Evolutionary conservation across 2,113 vertebrate species (phyloP).

Genomic region (Falcunculus frontatus): DNA sequence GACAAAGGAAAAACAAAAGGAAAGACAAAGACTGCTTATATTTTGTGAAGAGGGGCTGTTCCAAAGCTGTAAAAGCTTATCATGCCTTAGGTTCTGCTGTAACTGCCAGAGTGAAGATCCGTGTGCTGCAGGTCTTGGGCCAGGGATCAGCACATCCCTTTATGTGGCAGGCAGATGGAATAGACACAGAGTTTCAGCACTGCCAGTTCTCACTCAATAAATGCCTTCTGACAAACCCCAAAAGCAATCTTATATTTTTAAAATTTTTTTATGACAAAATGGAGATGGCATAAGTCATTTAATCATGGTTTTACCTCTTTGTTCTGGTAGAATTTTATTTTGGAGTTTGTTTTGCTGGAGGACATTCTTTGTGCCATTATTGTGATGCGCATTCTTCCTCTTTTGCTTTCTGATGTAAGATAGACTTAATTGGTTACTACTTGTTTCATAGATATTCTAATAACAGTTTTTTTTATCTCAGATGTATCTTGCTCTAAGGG

Average conservation of each 20-base stretch:
- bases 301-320: not conserved
- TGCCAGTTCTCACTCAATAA: not conserved
- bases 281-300: not conserved
- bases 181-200: not conserved
- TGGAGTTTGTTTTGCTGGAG: not conserved
- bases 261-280: not conserved
- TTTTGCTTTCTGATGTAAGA: not conserved
- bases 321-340: not conserved
- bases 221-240: not conserved
- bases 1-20: not conserved
- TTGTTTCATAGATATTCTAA: not conserved
- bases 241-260: not conserved
- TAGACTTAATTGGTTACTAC: not conserved
- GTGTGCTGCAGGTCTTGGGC: not conserved
- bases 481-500: not conserved
- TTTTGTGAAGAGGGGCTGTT: not conserved
- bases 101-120: not conserved
- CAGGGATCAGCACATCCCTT: not conserved
- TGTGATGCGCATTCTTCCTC: not conserved
- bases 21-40: not conserved
- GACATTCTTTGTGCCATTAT: not conserved
- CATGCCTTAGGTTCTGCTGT: not conserved
- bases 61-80: not conserved
- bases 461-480: not conserved
- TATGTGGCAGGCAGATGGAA: not conserved